Percentiles rank a stretch among this genome's conserved stretches.
These are phyloP conservation scores for Orycteropus afer DNA, from an alignment of 2,113 vertebrate genomes.

Conservation along the genomic window DNA sequence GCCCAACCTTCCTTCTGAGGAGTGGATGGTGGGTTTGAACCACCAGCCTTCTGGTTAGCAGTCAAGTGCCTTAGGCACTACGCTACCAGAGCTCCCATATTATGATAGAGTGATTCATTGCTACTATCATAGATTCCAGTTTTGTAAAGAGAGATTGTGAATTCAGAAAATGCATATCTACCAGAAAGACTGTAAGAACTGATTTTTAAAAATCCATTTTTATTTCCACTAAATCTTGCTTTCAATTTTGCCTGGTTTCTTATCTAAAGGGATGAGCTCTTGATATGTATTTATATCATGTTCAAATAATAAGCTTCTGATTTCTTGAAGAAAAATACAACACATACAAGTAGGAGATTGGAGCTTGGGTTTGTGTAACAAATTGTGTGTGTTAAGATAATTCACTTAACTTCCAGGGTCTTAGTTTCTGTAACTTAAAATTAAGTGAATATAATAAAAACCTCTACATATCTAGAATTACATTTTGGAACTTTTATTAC, in stretches of 20 bases:
- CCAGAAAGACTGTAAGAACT: background rate
- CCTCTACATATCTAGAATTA: background rate
- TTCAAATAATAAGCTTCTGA: background rate
- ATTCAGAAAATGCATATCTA: background rate
- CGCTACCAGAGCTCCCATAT: too few species aligned
- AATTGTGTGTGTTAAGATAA: background rate
- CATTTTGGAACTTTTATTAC: background rate
- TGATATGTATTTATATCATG: background rate
- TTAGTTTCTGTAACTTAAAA: background rate
- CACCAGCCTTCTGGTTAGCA: too few species aligned
- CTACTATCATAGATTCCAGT: background rate
- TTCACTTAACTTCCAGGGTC: background rate
- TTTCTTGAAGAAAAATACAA: background rate
- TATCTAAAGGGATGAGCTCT: background rate
- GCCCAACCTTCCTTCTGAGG: too few species aligned
- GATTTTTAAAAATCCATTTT: background rate
- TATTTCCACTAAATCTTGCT: background rate
- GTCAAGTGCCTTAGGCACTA: too few species aligned
- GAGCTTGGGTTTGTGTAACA: background rate
- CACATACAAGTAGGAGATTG: accelerated
- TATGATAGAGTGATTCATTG: background rate
- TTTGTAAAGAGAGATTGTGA: background rate
- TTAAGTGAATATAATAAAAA: background rate
- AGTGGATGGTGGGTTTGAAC: too few species aligned
- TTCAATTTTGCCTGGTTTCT: background rate